Evolutionary conservation across 1,140 invertebrate genomes (phyloP).

Genomic region (Lethocerus indicus): DNA sequence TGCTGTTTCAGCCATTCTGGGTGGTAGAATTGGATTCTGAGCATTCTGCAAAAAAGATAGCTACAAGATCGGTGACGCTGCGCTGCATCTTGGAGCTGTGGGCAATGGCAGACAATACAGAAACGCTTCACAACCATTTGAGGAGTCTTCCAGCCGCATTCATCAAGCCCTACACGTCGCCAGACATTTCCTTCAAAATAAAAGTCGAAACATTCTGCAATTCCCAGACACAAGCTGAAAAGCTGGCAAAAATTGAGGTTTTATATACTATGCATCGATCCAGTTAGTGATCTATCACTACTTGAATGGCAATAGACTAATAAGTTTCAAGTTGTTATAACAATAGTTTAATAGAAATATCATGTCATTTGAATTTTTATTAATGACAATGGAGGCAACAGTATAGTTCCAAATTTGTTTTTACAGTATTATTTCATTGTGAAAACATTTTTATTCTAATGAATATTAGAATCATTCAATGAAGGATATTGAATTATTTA

Average conservation of each 20-base stretch:
- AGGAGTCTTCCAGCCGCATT: constrained; percentile 32
- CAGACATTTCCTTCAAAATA: constrained; percentile 55
- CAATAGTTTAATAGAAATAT: too few species aligned
- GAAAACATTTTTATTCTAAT: too few species aligned
- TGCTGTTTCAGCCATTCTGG: constrained; percentile 49
- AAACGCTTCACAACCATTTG: constrained; percentile 44
- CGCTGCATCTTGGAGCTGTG: constrained; percentile 64
- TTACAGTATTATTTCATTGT: too few species aligned
- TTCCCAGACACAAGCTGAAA: constrained; percentile 57
- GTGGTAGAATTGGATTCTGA: constrained; percentile 51
- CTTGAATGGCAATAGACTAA: too few species aligned
- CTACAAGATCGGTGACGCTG: constrained; percentile 58
- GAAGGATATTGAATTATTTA: too few species aligned
- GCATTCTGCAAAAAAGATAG: constrained; percentile 38
- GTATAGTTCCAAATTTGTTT: too few species aligned
- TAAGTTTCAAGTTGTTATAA: too few species aligned
- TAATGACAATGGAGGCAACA: too few species aligned
- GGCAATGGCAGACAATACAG: constrained; percentile 36
- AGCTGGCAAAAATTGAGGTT: constrained; percentile 75
- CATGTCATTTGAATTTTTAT: too few species aligned
- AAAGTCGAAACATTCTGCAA: constrained; percentile 77
- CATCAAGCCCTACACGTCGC: constrained; percentile 31
- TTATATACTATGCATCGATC: too few species aligned
- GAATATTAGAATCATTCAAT: too few species aligned
- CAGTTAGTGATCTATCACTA: too few species aligned